Evolutionary conservation across 2,113 vertebrate species (phyloP).

Genomic region (Percopsis transmontana): DNA sequence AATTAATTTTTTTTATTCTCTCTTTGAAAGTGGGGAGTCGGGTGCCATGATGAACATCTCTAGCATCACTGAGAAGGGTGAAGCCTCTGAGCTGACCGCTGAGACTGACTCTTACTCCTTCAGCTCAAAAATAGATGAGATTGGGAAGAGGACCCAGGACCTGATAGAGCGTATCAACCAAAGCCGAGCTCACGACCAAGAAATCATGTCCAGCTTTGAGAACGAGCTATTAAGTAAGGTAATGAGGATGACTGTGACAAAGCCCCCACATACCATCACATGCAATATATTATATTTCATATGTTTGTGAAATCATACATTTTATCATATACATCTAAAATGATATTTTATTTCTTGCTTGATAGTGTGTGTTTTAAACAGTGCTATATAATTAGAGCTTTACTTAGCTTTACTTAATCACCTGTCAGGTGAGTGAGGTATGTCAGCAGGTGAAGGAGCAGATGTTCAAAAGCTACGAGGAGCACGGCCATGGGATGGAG

Average conservation of each 20-base stretch:
- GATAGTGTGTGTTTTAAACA: background rate
- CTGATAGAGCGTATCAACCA: slow-evolving; percentile 79
- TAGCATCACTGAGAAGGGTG: slow-evolving; percentile 4
- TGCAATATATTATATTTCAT: too few relatives aligned
- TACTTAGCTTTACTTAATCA: background rate
- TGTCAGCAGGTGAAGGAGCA: slow-evolving; percentile 81
- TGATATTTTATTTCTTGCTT: background rate
- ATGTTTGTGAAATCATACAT: too few relatives aligned
- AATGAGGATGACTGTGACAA: background rate
- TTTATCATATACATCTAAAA: too few relatives aligned
- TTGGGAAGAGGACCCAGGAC: slow-evolving; percentile 75
- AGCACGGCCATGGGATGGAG: slow-evolving; percentile 78
- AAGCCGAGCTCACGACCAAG: slow-evolving; percentile 78
- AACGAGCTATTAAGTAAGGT: slow-evolving; percentile 82
- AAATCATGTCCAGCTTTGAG: slow-evolving; percentile 78
- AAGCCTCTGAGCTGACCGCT: slow-evolving; percentile 11
- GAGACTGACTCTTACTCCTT: slow-evolving; percentile 36
- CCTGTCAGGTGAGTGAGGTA: slow-evolving; percentile 75
- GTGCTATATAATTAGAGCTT: too few relatives aligned
- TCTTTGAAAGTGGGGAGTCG: slow-evolving; percentile 40
- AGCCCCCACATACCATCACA: too few relatives aligned
- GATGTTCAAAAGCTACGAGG: slow-evolving; percentile 77
- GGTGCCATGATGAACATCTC: slow-evolving; percentile 30
- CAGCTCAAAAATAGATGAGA: slow-evolving; percentile 59
- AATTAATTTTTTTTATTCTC: background rate